Evolutionary conservation across 37 sponge, comb jelly and placozoan genomes (phyloP), one percentile per base, ranked within the genome.

Genomic region (Aplysina aerophoba): DNA sequence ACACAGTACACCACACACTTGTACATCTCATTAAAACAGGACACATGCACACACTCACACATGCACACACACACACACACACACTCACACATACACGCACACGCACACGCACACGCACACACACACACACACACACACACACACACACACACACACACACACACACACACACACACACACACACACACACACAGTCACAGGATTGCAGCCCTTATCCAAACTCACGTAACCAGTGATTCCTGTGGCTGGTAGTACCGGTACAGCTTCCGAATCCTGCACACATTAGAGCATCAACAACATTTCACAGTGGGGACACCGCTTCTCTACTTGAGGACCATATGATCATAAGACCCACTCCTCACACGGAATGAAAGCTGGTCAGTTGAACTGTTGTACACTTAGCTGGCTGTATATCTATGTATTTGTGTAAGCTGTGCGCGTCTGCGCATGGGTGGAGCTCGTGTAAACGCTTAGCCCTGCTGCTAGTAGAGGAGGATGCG

Each of bases 61-160:
- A 65, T 30, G 27, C 66, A 65, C 66, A 65, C 22, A 16, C 66
- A 65, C 66, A 65, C 66, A 65, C 66, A 65, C 66, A 65, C 66
- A 65, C 66, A 65, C 66, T 30, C 66, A 65, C 66, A 65, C 66
- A 65, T 30, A 65, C 66, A 65, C 66, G 27, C 66, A 65, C 66
- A 65, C 66, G 27, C 66, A 65, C 66, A 65, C 66, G 27, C 66
- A 65, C 66, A 65, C 66, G 27, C 66, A 65, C 66, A 65, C 66
- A 65, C 66, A 65, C 66, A 16, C 22, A 65, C 66, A 65, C 22
- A 16, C 66, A 65, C 66, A 65, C 66, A 16, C 22, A 16, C 66
- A 65, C 66, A 16, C 66, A 65, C 22, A 16, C 66, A 65, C 22
- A 16, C 66, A 65, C 66, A 30, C 66, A 65, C 66, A 65, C 66